These are phyloP conservation scores for Dreissena rostriformis DNA, from an alignment of 1,140 invertebrate genomes.

Conservation along the genomic window DNA sequence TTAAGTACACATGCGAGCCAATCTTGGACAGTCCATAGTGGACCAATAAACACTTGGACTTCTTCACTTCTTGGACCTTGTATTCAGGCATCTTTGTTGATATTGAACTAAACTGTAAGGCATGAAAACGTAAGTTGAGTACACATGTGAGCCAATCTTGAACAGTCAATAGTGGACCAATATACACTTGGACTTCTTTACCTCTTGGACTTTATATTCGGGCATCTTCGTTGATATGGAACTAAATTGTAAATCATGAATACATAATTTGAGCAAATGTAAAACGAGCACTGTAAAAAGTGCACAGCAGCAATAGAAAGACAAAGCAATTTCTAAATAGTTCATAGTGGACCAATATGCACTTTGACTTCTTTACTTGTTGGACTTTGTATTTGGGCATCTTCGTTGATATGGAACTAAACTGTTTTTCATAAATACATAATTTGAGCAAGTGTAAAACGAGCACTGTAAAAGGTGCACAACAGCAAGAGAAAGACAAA, in stretches of 20 bases:
- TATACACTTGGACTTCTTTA: slow-evolving; percentile 96
- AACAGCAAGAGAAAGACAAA: slow-evolving; percentile 81
- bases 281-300: slow-evolving; percentile 81
- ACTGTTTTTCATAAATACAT: slow-evolving; percentile 68
- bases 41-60: too few relatives aligned
- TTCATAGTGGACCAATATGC: slow-evolving; percentile 86
- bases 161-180: slow-evolving; percentile 82
- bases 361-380: slow-evolving; percentile 94
- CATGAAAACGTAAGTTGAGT: too few relatives aligned
- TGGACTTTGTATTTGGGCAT: slow-evolving; percentile 96
- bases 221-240: slow-evolving; percentile 93
- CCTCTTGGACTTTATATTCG: slow-evolving; percentile 94
- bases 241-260: slow-evolving; percentile 83
- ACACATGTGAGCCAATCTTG: slow-evolving; percentile 81
- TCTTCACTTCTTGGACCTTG: neutral
- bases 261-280: neutral
- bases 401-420: slow-evolving; percentile 91
- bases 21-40: too few relatives aligned
- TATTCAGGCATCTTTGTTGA: neutral
- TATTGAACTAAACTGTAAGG: neutral
- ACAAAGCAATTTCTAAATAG: slow-evolving; percentile 81
- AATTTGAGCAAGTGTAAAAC: slow-evolving; percentile 77
- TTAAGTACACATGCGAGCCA: neutral
- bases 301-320: slow-evolving; percentile 80
- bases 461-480: slow-evolving; percentile 81